Percentiles rank a stretch among this genome's conserved stretches.
These are phyloP conservation scores for Polyommatus icarus DNA, from an alignment of 2,888 invertebrate genomes.

Conservation along the genomic window DNA sequence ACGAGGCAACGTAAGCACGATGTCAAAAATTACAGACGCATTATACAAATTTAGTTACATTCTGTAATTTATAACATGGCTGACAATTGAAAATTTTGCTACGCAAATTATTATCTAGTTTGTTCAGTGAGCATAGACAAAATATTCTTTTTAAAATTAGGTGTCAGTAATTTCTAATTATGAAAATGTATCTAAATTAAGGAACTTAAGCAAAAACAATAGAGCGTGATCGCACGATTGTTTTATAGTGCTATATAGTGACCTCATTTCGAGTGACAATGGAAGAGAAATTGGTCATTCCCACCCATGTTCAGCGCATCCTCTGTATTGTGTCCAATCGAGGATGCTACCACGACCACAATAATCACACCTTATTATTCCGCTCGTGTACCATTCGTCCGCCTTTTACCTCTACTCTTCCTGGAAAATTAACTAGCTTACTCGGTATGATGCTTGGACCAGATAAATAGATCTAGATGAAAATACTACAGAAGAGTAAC, in stretches of 20 bases:
- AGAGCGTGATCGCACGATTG: slow-evolving; percentile 36
- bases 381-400: slow-evolving; percentile 51
- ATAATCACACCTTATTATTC: slow-evolving; percentile 62
- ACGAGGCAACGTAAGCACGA: too few relatives aligned
- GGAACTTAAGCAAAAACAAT: slow-evolving; percentile 42
- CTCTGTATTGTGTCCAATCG: slow-evolving; percentile 47
- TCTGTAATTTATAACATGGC: not conserved
- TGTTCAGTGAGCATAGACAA: not conserved
- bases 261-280: slow-evolving; percentile 49
- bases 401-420: slow-evolving; percentile 67
- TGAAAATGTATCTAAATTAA: not conserved
- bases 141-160: not conserved
- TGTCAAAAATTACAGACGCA: too few relatives aligned
- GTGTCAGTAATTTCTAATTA: not conserved
- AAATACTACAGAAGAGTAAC: too few relatives aligned
- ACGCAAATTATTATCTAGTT: not conserved
- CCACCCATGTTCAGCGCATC: slow-evolving; percentile 21
- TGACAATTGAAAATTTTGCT: not conserved
- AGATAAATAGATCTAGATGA: not conserved
- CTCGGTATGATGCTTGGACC: slow-evolving; percentile 50
- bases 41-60: too few relatives aligned
- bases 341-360: slow-evolving; percentile 49
- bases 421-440: slow-evolving; percentile 72
- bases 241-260: slow-evolving; percentile 48
- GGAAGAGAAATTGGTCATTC: slow-evolving; percentile 38